phyloP scores from a whole-genome alignment of 2,113 vertebrate genomes.

The Eublepharis macularius region DNA sequence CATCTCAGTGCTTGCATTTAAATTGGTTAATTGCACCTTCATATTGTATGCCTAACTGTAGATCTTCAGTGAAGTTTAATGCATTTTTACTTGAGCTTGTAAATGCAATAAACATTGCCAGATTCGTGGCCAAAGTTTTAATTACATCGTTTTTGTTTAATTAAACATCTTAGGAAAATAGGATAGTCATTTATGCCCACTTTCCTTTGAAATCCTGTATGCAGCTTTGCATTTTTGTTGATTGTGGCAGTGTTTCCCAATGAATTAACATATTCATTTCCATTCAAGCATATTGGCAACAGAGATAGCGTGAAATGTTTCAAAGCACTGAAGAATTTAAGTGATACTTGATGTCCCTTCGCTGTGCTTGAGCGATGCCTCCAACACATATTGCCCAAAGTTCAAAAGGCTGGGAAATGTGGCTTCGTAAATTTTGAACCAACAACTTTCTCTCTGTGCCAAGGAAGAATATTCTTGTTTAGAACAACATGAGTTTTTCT shows the following conservation, averaged over 20 bases:
- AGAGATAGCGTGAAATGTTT: neutral
- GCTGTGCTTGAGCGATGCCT: no score
- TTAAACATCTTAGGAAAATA: constrained; percentile 1
- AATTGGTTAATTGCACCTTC: constrained; percentile 10
- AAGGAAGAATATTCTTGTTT: neutral
- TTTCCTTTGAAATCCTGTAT: neutral
- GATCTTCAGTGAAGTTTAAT: neutral
- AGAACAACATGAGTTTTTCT: neutral
- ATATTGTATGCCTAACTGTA: constrained; percentile 3
- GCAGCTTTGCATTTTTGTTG: neutral
- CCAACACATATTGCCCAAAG: no score
- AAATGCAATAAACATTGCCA: neutral
- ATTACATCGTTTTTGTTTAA: neutral
- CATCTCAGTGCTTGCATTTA: neutral
- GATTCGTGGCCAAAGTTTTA: neutral
- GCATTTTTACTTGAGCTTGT: neutral
- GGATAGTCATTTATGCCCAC: neutral
- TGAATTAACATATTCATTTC: neutral
- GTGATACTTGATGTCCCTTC: neutral
- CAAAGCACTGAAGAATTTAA: neutral
- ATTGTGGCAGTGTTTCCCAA: neutral
- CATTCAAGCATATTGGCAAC: neutral
- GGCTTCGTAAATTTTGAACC: neutral
- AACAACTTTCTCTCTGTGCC: neutral
- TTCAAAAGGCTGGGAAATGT: no score